phyloP scores from a whole-genome alignment of 2,888 invertebrate genomes.

The Agrypnus murinus region DNA sequence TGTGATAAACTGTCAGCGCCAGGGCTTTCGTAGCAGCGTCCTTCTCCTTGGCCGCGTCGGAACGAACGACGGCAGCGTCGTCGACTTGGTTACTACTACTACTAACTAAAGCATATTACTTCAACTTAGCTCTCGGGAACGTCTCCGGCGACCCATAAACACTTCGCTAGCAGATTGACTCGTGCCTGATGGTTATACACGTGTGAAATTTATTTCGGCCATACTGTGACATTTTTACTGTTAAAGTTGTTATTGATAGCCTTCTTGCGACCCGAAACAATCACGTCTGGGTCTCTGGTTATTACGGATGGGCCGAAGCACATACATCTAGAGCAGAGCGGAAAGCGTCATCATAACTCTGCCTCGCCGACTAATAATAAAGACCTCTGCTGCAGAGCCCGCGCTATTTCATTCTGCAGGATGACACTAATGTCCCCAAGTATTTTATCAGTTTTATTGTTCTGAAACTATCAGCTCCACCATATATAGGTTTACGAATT shows the following conservation, averaged over 20 bases:
- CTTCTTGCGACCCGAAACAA: conserved; percentile 63
- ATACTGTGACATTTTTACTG: conserved; percentile 65
- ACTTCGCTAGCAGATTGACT: conserved; percentile 57
- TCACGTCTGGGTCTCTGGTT: conserved; percentile 60
- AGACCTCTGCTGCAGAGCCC: conserved; percentile 60
- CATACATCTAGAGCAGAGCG: conserved; percentile 58
- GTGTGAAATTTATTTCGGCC: conserved; percentile 56
- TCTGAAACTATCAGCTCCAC: conserved; percentile 65
- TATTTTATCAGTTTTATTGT: conserved; percentile 71
- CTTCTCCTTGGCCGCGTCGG: conserved; percentile 54
- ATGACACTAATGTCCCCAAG: conserved; percentile 69
- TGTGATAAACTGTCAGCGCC: conserved; percentile 71
- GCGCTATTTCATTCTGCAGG: conserved; percentile 65
- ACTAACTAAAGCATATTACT: conserved; percentile 50
- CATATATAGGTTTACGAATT: conserved; percentile 52
- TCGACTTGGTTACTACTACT: conserved; percentile 38
- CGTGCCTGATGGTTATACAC: conserved; percentile 53
- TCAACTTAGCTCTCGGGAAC: conserved; percentile 46
- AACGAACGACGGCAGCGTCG: conserved; percentile 11
- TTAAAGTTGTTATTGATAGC: conserved; percentile 68
- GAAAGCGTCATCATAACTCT: conserved; percentile 63
- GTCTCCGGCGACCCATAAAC: conserved; percentile 57
- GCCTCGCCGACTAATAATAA: conserved; percentile 66
- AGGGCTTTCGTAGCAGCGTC: conserved; percentile 56
- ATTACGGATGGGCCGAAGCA: conserved; percentile 58